Base-by-base conservation (phyloP, 1,140 invertebrate species). In the Pararge aegeria region DNA sequence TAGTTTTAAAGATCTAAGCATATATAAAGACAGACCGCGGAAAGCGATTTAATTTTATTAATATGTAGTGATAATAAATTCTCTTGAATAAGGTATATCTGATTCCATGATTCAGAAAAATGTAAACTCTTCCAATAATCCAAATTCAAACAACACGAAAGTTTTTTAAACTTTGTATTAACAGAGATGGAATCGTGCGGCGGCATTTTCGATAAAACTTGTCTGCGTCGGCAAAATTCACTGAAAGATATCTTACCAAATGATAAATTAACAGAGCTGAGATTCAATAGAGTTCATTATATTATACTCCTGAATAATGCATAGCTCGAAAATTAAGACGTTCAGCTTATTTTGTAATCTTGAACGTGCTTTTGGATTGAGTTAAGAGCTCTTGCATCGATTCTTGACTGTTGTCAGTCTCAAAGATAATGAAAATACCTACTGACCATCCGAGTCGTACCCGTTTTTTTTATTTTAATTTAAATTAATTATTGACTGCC, bases 231-330 rank as follows among this genome's bases (percentile, higher is more conserved):
- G 51, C 67, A 68, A 79, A 79, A 75, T 78, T 79, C 61, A 64
- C 59, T 56, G 50, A 70, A 63, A 68, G 68, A 75, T 70, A 66
- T 60, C 52, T 50, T 61, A 72, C 67, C 69, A 73, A 78, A 80
- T 82, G 81, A 84, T 84, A 84, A 84, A 84, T 84, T 81, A 78
- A 76, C 75, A 55, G 77, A 84, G 73, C 81, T 83, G 53, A 68
- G 62, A 73, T 79, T 82, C 78, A 75, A 83, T 80, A 78, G 68
- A 76, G 67, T 77, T 76, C 68, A 76, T 46, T 46, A 53, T 57
- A 57, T 34, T 57, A 46, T 57, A 46, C 19, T 57, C 48, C 20
- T 56, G 61, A 63, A 63, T 53, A 55, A 55, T 63, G 54, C 55
- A 63, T 46, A 34, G 15, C 46, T 19, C 30, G 7, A 51, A 61